Evolutionary conservation across 2,797 vertebrate species (phyloP).

Genomic region (Psittacula derbiana): DNA sequence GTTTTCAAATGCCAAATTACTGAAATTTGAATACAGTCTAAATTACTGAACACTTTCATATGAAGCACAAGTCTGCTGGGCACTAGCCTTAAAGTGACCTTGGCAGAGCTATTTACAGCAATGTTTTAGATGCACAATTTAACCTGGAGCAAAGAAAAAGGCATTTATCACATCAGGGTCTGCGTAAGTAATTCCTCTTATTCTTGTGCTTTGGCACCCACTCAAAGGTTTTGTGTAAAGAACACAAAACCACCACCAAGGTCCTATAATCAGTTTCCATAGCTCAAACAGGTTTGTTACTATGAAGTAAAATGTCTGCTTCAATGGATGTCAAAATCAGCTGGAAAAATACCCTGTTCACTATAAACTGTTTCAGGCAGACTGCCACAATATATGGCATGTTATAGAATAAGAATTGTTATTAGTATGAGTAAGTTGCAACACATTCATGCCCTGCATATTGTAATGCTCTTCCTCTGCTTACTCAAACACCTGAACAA

Average conservation of each 20-base stretch:
- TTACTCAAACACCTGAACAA: neutral
- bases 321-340: neutral
- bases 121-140: constrained; percentile 42
- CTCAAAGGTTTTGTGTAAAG: neutral
- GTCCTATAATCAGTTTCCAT: constrained; percentile 15
- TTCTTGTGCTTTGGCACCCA: neutral
- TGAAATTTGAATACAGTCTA: constrained; percentile 27
- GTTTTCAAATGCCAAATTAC: constrained; percentile 41
- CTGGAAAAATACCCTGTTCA: neutral
- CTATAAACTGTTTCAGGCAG: neutral
- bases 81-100: constrained; percentile 40
- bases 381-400: neutral
- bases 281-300: neutral
- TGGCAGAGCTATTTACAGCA: constrained; percentile 42
- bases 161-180: constrained; percentile 21
- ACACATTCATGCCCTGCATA: neutral
- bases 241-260: constrained; percentile 13
- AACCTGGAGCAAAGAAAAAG: constrained; percentile 53
- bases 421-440: neutral
- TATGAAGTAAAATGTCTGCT: neutral
- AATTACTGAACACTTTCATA: constrained; percentile 42
- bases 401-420: neutral
- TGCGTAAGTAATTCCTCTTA: neutral
- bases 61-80: neutral
- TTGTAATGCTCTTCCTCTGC: neutral